Evolutionary conservation across 2,113 vertebrate genomes (phyloP).

Genomic region (Platycercus adscitus): DNA sequence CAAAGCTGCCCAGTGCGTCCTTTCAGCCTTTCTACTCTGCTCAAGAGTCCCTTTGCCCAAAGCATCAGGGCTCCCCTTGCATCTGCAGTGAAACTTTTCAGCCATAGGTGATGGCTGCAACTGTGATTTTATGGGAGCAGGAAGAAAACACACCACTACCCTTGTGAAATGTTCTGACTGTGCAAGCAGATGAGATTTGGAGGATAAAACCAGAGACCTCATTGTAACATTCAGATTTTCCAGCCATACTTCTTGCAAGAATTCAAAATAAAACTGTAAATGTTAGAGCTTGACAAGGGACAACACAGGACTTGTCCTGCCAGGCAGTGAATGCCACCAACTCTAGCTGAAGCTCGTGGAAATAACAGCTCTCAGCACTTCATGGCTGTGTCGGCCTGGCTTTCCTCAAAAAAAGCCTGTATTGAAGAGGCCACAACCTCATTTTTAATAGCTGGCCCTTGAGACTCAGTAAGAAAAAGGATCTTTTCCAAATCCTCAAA

Average conservation of each 20-base stretch:
- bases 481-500: background rate
- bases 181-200: background rate
- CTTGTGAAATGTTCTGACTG: background rate
- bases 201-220: background rate
- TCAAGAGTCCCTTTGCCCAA: background rate
- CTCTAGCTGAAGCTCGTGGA: background rate
- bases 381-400: background rate
- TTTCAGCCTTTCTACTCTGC: background rate
- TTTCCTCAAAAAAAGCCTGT: background rate
- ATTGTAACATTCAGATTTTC: background rate
- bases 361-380: background rate
- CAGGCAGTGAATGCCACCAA: background rate
- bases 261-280: background rate
- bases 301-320: background rate
- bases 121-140: background rate
- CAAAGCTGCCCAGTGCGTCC: background rate
- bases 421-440: background rate
- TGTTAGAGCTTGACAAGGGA: background rate
- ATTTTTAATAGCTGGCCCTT: background rate
- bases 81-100: background rate
- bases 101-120: background rate
- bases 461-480: background rate
- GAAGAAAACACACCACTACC: background rate
- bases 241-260: background rate
- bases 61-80: background rate